Percentiles rank a stretch among this genome's conserved stretches.
These are phyloP conservation scores for Pocota personata DNA, from an alignment of 2,888 invertebrate species.

Conservation along the genomic window DNA sequence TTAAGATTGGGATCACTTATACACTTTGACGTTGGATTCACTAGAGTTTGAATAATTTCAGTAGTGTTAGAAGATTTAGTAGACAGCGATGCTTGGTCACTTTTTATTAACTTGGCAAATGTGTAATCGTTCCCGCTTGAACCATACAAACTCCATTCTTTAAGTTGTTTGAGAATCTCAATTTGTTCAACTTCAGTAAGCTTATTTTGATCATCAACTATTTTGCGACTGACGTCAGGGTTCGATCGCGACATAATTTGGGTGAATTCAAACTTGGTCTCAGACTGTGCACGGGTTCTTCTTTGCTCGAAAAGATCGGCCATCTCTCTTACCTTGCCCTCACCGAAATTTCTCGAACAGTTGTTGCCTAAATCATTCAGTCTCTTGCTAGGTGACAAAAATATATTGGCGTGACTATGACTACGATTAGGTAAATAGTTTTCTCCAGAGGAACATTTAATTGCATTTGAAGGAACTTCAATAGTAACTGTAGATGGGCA, in stretches of 20 bases:
- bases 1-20: neutral
- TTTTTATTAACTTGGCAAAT: constrained; percentile 61
- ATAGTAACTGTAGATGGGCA: constrained; percentile 74
- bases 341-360: constrained; percentile 83
- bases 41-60: neutral
- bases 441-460: constrained; percentile 79
- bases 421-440: constrained; percentile 75
- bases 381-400: neutral
- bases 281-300: constrained; percentile 79
- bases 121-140: constrained; percentile 78
- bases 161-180: constrained; percentile 80
- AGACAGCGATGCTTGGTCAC: neutral
- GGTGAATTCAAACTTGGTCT: constrained; percentile 84
- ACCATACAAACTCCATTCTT: constrained; percentile 82
- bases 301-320: constrained; percentile 87
- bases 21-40: neutral
- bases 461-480: constrained; percentile 79
- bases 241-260: constrained; percentile 71
- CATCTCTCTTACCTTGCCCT: constrained; percentile 88
- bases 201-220: constrained; percentile 59
- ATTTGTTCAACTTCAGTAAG: constrained; percentile 78
- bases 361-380: neutral
- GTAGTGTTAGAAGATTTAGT: neutral
- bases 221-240: constrained; percentile 25
- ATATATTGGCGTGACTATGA: constrained; percentile 74